Base-by-base conservation (phyloP, 64 coral and sea anemone species). In the Exaiptasia diaphana region DNA sequence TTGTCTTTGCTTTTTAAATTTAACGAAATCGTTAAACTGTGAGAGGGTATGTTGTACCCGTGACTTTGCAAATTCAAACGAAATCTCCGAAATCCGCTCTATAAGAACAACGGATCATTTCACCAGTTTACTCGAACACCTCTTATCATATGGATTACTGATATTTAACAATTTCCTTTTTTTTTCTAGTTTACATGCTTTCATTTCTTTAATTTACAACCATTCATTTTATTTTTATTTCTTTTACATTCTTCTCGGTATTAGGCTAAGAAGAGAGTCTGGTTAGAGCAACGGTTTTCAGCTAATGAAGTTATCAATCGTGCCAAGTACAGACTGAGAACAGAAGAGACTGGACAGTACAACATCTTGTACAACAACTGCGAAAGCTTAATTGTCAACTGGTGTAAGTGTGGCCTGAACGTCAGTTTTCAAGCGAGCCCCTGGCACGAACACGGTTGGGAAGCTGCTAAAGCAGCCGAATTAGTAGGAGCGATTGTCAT, bases 351-450 rank as follows among this genome's bases (percentile, higher is more conserved):
- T n/a, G 37, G n/a, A 5, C 31, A 43, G 12, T 90, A 90, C n/a
- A 15, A 90, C 36, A 0, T 58, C 4, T 25, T 61, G 7, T 24
- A 77, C 7, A 90, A 90, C 41, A 90, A 90, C 48, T 90, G 88
- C 37, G 88, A 90, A 25, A 38, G 55, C 26, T 84, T 90, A n/a
- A n/a, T n/a, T 9, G 80, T 84, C 3, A 84, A 48, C 4, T 78
- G 71, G 73, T 90, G 88, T 34, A 60, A 69, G 12, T 90, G 88
- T 69, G 88, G 50, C 10, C 25, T 83, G 43, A 75, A 72, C 3
- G 49, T 77, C 28, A 90, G 88, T 67, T 50, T 71, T 2, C 88
- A 90, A 35, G 74, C 69, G 11, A 33, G 41, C 38, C 17, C 4
- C 9, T 53, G 14, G 13, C 17, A 35, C 36, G 37, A 15, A 38